Evolutionary conservation across 1,140 invertebrate genomes (phyloP).

Genomic region (Berghia stephanieae): DNA sequence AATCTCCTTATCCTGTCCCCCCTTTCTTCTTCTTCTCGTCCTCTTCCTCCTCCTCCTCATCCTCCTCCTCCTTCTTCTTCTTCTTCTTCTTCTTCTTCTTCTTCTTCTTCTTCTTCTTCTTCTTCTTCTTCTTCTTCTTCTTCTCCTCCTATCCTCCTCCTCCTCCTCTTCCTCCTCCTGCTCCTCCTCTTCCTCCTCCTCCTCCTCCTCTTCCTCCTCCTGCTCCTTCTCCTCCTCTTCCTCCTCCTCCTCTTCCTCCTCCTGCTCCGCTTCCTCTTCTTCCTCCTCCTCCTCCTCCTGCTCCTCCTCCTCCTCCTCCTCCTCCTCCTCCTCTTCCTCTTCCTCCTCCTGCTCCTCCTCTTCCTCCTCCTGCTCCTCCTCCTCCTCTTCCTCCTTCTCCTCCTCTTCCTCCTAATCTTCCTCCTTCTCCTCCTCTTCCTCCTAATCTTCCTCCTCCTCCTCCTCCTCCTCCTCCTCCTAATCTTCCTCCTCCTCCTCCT

Average conservation of each 20-base stretch:
- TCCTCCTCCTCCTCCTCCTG: neutral
- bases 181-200: neutral
- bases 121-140: neutral
- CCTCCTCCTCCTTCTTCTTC: neutral
- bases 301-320: neutral
- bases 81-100: neutral
- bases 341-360: neutral
- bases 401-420: neutral
- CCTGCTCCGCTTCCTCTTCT: constrained; percentile 13
- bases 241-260: constrained; percentile 22
- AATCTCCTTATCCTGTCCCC: too few relatives aligned
- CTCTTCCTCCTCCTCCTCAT: neutral
- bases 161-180: constrained; percentile 10
- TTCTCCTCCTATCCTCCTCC: neutral
- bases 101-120: neutral
- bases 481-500: too few relatives aligned
- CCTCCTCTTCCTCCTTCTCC: neutral
- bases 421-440: too few relatives aligned
- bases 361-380: neutral
- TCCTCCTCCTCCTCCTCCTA: too few relatives aligned
- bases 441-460: too few relatives aligned
- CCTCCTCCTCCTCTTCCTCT: neutral
- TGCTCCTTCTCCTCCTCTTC: neutral
- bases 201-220: neutral
- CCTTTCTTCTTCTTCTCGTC: too few relatives aligned